These are phyloP conservation scores for Atta colombica DNA, from an alignment of 1,140 invertebrate species.

Conservation along the genomic window DNA sequence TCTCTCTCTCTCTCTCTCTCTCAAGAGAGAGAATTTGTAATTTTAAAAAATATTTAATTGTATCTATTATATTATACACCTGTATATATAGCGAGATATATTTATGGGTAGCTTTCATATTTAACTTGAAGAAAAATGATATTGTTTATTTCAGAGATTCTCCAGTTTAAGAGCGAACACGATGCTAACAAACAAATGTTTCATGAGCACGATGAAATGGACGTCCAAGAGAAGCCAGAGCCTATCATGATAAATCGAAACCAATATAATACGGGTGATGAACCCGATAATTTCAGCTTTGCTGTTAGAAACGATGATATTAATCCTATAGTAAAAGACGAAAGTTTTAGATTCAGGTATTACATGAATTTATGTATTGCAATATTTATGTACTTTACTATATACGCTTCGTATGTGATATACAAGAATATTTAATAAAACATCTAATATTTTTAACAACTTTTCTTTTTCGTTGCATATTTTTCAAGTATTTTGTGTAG, in stretches of 20 bases:
- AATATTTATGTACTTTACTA: too few relatives aligned
- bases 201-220: conserved; percentile 65
- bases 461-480: neutral
- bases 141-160: conserved; percentile 76
- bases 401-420: neutral
- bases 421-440: neutral
- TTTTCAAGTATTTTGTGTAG: neutral
- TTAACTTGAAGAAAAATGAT: neutral
- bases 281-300: conserved; percentile 73
- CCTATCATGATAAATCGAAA: conserved; percentile 75
- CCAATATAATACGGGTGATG: conserved; percentile 77
- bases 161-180: conserved; percentile 81
- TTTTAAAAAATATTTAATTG: neutral
- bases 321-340: conserved; percentile 75
- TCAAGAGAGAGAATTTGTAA: neutral
- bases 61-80: neutral
- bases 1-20: too few relatives aligned
- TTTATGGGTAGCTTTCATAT: neutral
- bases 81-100: neutral
- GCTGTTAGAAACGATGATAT: conserved; percentile 69
- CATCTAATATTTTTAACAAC: neutral
- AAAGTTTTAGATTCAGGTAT: conserved; percentile 80
- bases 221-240: conserved; percentile 70
- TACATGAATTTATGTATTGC: neutral
- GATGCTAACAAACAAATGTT: conserved; percentile 58